Evolutionary conservation across 2,888 invertebrate species (phyloP).

Genomic region (Ischnura elegans): DNA sequence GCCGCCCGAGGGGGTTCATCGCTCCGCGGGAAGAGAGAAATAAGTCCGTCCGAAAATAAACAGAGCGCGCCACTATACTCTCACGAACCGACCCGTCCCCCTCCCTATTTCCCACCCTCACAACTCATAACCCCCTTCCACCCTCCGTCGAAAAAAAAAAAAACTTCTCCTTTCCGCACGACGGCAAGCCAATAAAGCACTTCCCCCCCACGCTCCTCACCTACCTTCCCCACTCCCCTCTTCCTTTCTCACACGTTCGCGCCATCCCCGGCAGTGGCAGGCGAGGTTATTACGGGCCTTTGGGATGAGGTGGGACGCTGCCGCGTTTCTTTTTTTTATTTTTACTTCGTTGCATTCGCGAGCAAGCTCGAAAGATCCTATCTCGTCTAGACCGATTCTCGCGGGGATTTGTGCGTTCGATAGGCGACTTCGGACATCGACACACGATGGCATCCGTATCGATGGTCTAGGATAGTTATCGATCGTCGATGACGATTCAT

Average conservation of each 20-base stretch:
- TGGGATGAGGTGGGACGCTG: background rate
- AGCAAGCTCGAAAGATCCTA: background rate
- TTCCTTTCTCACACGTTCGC: too few species aligned
- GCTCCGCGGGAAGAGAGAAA: background rate
- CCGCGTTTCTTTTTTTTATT: background rate
- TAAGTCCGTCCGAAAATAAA: constrained; percentile 35
- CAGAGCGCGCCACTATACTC: background rate
- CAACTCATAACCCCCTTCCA: background rate
- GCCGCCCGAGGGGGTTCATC: background rate
- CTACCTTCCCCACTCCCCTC: too few species aligned
- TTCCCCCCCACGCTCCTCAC: too few species aligned
- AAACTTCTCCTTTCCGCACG: background rate
- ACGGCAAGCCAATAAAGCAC: constrained; percentile 5
- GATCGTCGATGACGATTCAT: too few species aligned
- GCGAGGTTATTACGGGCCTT: background rate
- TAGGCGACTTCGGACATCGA: background rate
- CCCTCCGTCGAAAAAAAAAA: too few species aligned
- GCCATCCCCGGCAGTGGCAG: background rate
- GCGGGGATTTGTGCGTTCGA: background rate
- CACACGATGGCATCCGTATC: too few species aligned
- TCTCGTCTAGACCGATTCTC: background rate
- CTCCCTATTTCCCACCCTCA: background rate
- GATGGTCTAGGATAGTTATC: too few species aligned
- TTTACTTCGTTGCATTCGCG: too few species aligned
- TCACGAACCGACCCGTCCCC: background rate